phyloP scores from a whole-genome alignment of 2,113 vertebrate genomes.

The chimpanzee (Pan troglodytes) region NHGRI_mPanTro3-v2.1_pri NC_072416.2:86377001-86377500 shows the following conservation, averaged over 20 bases:
- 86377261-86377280: no score
- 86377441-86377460: fast-evolving
- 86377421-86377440: neutral
- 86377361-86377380: neutral
- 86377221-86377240: no score
- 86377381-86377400: neutral
- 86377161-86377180: no score
- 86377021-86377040: no score
- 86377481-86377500: fast-evolving
- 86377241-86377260: no score
- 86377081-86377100: fast-evolving
- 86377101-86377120: neutral
- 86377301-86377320: no score
- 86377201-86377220: no score
- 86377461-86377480: fast-evolving
- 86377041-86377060: neutral
- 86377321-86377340: no score
- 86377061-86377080: neutral
- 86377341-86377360: neutral
- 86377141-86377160: no score
- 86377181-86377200: fast-evolving
- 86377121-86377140: neutral
- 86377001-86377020: neutral
- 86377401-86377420: no score
- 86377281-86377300: no score